These are phyloP conservation scores for Sus scrofa DNA, from an alignment of 2,113 vertebrate genomes.

Conservation along the genomic window DNA sequence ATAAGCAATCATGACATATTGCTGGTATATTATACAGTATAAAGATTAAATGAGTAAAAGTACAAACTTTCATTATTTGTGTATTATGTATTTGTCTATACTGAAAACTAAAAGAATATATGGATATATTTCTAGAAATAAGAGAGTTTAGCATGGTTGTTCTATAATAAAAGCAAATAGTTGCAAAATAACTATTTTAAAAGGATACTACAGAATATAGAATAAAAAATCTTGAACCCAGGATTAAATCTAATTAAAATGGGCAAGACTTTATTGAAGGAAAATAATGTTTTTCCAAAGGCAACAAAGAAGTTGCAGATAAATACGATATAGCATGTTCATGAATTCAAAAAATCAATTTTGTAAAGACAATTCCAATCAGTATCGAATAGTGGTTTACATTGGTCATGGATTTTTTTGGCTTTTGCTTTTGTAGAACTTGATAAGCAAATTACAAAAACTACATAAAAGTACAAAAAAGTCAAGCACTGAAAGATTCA, in stretches of 20 bases:
- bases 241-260: not conserved
- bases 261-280: not conserved
- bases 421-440: not conserved
- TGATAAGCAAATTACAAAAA: conserved; percentile 20
- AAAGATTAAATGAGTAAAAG: not conserved
- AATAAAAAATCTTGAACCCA: not conserved
- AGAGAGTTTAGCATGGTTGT: not conserved
- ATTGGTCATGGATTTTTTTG: not conserved
- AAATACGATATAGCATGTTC: not conserved
- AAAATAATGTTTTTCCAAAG: not conserved
- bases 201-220: not conserved
- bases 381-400: not conserved
- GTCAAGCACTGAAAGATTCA: not conserved
- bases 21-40: not conserved
- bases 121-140: not conserved
- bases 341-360: not conserved
- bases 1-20: not conserved
- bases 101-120: not conserved
- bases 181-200: not conserved
- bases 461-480: not conserved
- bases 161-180: not conserved
- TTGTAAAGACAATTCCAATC: not conserved
- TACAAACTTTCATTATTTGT: not conserved
- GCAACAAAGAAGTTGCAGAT: not conserved
- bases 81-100: not conserved